phyloP scores from a whole-genome alignment of 2,888 invertebrate species.

The Steinernema hermaphroditum region DNA sequence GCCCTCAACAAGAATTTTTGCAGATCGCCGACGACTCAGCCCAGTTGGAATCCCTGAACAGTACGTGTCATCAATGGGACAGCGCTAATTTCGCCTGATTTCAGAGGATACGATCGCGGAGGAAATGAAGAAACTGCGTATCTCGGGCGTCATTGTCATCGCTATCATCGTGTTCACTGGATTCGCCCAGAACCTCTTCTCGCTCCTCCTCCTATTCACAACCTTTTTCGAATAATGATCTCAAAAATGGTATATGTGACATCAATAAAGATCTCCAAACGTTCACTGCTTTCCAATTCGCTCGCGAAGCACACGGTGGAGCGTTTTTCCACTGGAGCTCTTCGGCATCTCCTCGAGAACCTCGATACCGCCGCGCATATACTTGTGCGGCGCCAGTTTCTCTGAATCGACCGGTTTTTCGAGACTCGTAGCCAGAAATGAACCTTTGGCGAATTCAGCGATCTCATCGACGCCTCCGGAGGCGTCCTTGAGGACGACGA shows the following conservation, averaged over 20 bases:
- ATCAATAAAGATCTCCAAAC: neutral
- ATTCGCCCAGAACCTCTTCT: neutral
- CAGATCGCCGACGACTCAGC: too few relatives aligned
- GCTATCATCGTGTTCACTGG: neutral
- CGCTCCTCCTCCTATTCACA: neutral
- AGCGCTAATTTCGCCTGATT: neutral
- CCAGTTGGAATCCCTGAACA: too few relatives aligned
- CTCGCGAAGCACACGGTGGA: conserved; percentile 13
- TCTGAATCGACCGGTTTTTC: conserved; percentile 62
- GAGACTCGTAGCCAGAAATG: neutral
- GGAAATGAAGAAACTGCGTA: neutral
- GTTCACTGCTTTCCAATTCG: neutral
- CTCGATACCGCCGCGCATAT: conserved; percentile 74
- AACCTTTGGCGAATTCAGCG: conserved; percentile 34
- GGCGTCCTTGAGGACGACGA: conserved; percentile 41
- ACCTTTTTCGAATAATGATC: neutral
- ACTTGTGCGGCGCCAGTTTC: conserved; percentile 78
- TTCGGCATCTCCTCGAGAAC: conserved; percentile 76
- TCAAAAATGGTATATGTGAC: neutral
- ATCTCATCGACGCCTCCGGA: conserved; percentile 21
- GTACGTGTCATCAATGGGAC: too few relatives aligned
- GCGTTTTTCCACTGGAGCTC: conserved; percentile 75
- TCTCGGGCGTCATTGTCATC: neutral
- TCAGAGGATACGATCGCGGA: neutral
- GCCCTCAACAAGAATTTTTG: too few relatives aligned